A percentile compares a stretch with the other conserved stretches of the same genome.
Evolutionary conservation across 2,888 invertebrate genomes (phyloP).

Genomic region (Antitype chi): DNA sequence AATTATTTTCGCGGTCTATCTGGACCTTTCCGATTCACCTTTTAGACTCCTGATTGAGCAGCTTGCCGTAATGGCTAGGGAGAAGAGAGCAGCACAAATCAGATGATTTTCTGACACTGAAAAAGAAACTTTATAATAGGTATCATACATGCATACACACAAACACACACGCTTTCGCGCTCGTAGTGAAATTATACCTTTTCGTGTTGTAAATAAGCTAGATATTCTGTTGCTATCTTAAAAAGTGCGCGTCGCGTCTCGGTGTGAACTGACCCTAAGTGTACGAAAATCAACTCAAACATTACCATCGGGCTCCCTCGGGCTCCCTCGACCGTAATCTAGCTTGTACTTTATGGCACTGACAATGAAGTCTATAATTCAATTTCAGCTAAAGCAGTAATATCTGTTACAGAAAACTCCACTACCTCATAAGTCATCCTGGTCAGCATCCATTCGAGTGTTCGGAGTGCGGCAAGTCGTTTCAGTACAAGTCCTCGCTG

Average conservation of each 20-base stretch:
- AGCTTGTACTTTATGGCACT: neutral
- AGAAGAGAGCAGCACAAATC: neutral
- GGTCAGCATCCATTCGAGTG: slow-evolving; percentile 89
- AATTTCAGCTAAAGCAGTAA: neutral
- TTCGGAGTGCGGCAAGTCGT: slow-evolving; percentile 88
- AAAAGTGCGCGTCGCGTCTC: too few relatives aligned
- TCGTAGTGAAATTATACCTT: too few relatives aligned
- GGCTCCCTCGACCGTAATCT: neutral
- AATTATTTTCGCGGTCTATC: too few relatives aligned
- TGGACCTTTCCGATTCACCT: too few relatives aligned
- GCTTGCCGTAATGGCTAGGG: neutral
- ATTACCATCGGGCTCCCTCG: neutral
- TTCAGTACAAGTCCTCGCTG: slow-evolving; percentile 90
- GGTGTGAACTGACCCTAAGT: too few relatives aligned
- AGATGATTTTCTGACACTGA: neutral
- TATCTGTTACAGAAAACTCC: slow-evolving; percentile 83
- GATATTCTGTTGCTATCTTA: too few relatives aligned
- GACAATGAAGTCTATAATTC: neutral
- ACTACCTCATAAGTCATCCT: slow-evolving; percentile 88
- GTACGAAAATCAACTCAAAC: neutral
- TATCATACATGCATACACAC: too few relatives aligned
- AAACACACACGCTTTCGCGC: too few relatives aligned
- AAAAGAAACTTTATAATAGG: neutral
- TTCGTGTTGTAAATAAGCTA: too few relatives aligned
- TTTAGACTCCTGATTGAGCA: neutral